Percentiles rank a stretch among this genome's conserved stretches.
phyloP scores from a whole-genome alignment of 2,113 vertebrate species.

The Hydrolagus affinis region DNA sequence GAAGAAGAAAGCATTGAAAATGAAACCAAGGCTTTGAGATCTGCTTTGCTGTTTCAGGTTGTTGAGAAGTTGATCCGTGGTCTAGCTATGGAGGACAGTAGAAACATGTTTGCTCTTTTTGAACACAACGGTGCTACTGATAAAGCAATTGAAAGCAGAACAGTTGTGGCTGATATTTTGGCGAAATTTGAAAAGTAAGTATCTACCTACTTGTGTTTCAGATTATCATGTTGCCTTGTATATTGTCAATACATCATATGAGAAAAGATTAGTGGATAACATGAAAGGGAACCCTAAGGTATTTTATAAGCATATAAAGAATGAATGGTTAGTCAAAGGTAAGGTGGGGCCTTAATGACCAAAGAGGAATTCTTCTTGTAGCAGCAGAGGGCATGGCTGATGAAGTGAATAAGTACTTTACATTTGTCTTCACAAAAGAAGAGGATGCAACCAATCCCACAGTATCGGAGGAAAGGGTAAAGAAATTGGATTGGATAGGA shows the following conservation, averaged over 20 bases:
- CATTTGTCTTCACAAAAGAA: no score
- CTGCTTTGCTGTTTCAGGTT: slow-evolving; percentile 60
- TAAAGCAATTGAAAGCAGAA: slow-evolving; percentile 88
- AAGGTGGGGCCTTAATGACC: not conserved
- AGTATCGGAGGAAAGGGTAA: no score
- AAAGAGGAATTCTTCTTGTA: no score
- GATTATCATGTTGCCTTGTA: not conserved
- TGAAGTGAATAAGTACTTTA: no score
- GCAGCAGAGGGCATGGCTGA: no score
- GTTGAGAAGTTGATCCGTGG: slow-evolving; percentile 93
- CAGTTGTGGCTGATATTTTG: slow-evolving; percentile 82
- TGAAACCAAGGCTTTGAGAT: no score
- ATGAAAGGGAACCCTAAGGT: no score
- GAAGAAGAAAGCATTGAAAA: no score
- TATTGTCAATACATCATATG: not conserved
- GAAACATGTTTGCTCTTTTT: slow-evolving; percentile 95
- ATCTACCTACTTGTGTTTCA: not conserved
- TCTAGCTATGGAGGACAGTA: slow-evolving; percentile 92
- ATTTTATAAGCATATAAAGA: not conserved
- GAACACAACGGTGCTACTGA: slow-evolving; percentile 74
- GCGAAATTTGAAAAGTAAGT: slow-evolving; percentile 93
- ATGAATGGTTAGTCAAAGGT: not conserved
- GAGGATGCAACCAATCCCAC: no score
- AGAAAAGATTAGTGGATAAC: no score
- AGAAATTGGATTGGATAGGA: no score